A percentile compares a stretch with the other conserved stretches of the same genome.
phyloP scores from a whole-genome alignment of 2,113 vertebrate genomes.

The Cebidichthys violaceus region DNA sequence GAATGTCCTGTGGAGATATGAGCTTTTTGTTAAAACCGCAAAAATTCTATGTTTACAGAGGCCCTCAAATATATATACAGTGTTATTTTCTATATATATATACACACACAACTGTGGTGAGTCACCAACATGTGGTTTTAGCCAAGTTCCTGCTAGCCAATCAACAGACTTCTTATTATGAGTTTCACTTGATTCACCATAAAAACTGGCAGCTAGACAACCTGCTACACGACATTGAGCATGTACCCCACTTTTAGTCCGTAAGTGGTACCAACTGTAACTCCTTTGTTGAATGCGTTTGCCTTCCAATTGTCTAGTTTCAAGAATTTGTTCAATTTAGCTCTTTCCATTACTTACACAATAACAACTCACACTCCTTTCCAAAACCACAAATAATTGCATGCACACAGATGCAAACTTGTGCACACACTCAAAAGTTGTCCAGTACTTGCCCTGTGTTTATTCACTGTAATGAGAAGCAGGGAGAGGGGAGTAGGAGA shows the following conservation, averaged over 20 bases:
- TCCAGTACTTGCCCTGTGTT: slow-evolving; percentile 73
- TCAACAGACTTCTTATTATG: slow-evolving; percentile 39
- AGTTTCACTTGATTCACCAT: slow-evolving; percentile 37
- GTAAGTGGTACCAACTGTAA: slow-evolving; percentile 53
- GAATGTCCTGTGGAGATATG: too few relatives aligned
- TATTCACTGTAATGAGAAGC: slow-evolving; percentile 82
- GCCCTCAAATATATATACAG: too few relatives aligned
- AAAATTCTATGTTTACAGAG: too few relatives aligned
- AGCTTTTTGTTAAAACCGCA: too few relatives aligned
- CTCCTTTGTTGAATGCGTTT: slow-evolving; percentile 31
- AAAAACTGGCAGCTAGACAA: slow-evolving; percentile 7
- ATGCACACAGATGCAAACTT: slow-evolving; percentile 17
- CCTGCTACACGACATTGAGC: slow-evolving; percentile 27
- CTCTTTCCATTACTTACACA: slow-evolving; percentile 53
- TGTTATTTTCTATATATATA: too few relatives aligned
- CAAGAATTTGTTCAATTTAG: slow-evolving; percentile 47
- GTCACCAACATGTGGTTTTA: slow-evolving; percentile 34
- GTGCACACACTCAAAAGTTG: slow-evolving; percentile 35
- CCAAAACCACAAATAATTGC: slow-evolving; percentile 52
- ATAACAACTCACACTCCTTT: slow-evolving; percentile 32
- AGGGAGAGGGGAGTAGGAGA: slow-evolving; percentile 63
- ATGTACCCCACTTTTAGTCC: slow-evolving; percentile 22
- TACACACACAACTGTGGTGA: not conserved
- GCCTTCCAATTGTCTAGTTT: slow-evolving; percentile 46
- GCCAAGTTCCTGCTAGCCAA: slow-evolving; percentile 21